Conservation (phyloP, 2,113 vertebrate genomes). For the Passerina amoena region DNA sequence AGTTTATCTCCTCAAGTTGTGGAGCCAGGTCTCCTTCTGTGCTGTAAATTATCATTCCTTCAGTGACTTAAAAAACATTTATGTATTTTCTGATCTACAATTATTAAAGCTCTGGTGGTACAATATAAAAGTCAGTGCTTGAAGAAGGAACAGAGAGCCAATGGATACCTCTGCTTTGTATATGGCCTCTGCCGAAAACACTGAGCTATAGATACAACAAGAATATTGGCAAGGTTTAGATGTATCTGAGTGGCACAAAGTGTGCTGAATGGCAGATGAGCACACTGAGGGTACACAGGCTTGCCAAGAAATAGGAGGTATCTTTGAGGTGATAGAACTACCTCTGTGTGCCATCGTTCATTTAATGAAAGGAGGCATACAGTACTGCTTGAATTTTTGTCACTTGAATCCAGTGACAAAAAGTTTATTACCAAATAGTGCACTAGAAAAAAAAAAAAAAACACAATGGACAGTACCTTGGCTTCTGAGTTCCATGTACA, state of each 20-base stretch:
- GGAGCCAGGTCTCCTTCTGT: neutral
- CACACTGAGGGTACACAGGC: neutral
- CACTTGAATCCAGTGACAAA: neutral
- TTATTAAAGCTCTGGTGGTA: neutral
- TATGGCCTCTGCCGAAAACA: constrained; percentile 11
- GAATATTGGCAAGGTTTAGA: neutral
- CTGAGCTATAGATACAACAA: neutral
- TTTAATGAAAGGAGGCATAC: neutral
- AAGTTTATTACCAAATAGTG: neutral
- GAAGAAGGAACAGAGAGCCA: neutral
- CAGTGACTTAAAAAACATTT: neutral
- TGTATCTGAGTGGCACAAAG: neutral
- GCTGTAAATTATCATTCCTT: neutral
- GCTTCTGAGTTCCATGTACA: neutral
- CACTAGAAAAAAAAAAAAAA: neutral
- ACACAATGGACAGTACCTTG: neutral
- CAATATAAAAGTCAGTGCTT: neutral
- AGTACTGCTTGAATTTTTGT: neutral
- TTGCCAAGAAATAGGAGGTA: neutral
- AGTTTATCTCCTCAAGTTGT: neutral
- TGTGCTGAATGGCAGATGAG: neutral
- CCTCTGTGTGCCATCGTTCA: neutral
- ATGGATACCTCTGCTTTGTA: neutral
- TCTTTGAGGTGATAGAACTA: neutral
- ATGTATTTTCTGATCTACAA: neutral